Base-by-base conservation (phyloP, 1,140 invertebrate species). In the Paracyclopina nana region DNA sequence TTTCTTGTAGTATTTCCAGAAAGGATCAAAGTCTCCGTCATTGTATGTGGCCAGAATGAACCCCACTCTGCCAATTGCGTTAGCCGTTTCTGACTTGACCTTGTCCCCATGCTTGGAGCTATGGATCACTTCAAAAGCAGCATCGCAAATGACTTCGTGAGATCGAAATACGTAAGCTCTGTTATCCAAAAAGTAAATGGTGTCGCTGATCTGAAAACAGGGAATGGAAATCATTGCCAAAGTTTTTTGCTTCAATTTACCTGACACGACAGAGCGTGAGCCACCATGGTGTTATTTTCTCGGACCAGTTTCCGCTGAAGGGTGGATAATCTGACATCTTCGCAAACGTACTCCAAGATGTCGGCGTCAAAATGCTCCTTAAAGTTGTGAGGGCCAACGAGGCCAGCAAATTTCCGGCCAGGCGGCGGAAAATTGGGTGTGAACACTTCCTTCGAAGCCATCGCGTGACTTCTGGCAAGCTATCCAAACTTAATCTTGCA, bases 71-170 rank as follows among this genome's bases (percentile, higher is more conserved):
- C 22, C 28, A 11, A 48, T 24, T 1, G 20, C 45, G 6, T 22
- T 48, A 12, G 27, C 45, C 14, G 45, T 28, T 28, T 48, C 45
- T 40, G 14, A 8, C 24, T 48, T 48, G 27, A 48, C 25, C 25
- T 14, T 14, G 25, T 20, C 16, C 9, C 14, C 27, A 26, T 28
- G 20, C 25, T 48, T 48, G 4, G 16, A 16, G 24, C 45, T 48
- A 12, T 28, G 29, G 3, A 48, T 16, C 6, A 48, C 27, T 16
- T 26, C 16, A 16, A 16, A 24, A 8, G 30, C 27, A 16, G 20
- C 27, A 9, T 48, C 45, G 25, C 27, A 28, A 28, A 48, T 48
- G 45, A 24, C 30, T 11, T 31, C 20, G 4, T 26, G 30, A 28
- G n/a, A 16, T 14, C 27, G 45, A 6, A 16, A 16, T n/a, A 48